phyloP scores from a whole-genome alignment of 37 sponge, comb jelly and placozoan genomes.

The Ephydatia muelleri region DNA sequence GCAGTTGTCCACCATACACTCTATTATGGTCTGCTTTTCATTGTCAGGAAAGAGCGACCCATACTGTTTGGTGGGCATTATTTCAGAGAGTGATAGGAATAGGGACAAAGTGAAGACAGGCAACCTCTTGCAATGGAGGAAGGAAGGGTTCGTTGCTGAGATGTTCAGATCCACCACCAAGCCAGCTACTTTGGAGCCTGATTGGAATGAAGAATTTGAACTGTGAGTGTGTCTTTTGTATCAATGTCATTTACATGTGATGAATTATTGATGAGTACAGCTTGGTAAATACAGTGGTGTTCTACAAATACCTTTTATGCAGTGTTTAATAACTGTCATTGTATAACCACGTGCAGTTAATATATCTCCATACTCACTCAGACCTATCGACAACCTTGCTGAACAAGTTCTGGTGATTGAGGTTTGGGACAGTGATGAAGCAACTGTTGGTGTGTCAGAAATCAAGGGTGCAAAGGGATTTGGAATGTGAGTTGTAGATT shows the following conservation, averaged over 20 bases:
- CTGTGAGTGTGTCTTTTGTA: slow-evolving; percentile 39
- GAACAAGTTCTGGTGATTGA: slow-evolving; percentile 40
- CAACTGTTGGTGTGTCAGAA: neutral
- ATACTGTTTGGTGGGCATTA: slow-evolving; percentile 51
- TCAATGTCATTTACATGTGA: too few relatives aligned
- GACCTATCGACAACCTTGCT: slow-evolving; percentile 15
- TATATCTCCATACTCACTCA: slow-evolving; percentile 4
- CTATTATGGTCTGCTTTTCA: neutral
- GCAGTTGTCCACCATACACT: neutral
- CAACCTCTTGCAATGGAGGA: slow-evolving; percentile 28
- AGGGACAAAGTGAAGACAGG: neutral
- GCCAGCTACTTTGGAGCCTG: slow-evolving; percentile 51
- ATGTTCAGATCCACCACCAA: slow-evolving; percentile 22
- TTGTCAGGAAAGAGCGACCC: slow-evolving; percentile 69
- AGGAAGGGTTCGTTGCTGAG: slow-evolving; percentile 12
- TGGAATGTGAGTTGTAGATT: slow-evolving; percentile 29
- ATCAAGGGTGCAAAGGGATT: slow-evolving; percentile 48
- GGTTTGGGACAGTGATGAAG: slow-evolving; percentile 60
- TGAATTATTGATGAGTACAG: too few relatives aligned
- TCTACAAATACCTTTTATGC: too few relatives aligned
- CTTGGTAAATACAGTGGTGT: too few relatives aligned
- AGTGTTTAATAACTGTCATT: too few relatives aligned
- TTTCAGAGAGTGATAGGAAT: slow-evolving; percentile 3
- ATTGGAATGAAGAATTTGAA: slow-evolving; percentile 56
- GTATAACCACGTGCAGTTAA: too few relatives aligned